phyloP scores from a whole-genome alignment of 2,113 vertebrate genomes.

The Thunnus thynnus region DNA sequence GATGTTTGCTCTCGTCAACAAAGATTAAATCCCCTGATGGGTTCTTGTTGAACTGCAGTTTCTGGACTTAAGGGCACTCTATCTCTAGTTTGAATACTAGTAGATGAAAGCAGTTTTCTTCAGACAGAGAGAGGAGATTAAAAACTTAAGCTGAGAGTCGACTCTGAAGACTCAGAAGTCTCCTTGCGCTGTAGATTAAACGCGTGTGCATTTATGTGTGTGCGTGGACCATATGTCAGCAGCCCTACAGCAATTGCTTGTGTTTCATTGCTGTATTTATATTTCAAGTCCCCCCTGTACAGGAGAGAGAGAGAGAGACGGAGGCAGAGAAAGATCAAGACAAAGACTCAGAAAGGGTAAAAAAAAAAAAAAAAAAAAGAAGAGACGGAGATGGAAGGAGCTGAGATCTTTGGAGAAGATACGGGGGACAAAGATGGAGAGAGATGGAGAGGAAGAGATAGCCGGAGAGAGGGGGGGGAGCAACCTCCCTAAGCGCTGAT shows the following conservation, averaged over 20 bases:
- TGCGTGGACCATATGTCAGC: constrained; percentile 23
- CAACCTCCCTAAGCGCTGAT: constrained; percentile 42
- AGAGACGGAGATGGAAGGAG: background rate
- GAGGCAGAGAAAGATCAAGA: constrained; percentile 21
- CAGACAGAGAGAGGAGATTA: constrained; percentile 54
- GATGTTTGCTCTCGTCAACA: constrained; percentile 10
- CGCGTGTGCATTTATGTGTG: constrained; percentile 10
- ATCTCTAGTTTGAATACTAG: constrained; percentile 16
- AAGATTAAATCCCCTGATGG: constrained; percentile 5
- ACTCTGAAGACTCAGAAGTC: constrained; percentile 30
- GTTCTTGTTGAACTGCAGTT: constrained; percentile 41
- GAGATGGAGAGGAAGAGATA: constrained; percentile 14
- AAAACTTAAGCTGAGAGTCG: constrained; percentile 37
- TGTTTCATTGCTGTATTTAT: constrained; percentile 34
- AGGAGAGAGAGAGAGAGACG: constrained; percentile 3
- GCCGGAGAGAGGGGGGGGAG: constrained; percentile 20
- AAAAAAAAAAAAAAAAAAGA: constrained; percentile 4
- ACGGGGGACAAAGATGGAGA: constrained; percentile 24
- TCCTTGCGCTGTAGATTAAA: constrained; percentile 46
- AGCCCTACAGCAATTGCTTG: constrained; percentile 29
- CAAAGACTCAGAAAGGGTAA: background rate
- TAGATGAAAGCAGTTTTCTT: constrained; percentile 16
- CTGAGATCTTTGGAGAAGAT: constrained; percentile 27
- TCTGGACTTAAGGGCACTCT: constrained; percentile 10
- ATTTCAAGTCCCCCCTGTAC: constrained; percentile 28